Conservation (phyloP, 1,140 invertebrate species). For the Drosophila asahinai region DNA sequence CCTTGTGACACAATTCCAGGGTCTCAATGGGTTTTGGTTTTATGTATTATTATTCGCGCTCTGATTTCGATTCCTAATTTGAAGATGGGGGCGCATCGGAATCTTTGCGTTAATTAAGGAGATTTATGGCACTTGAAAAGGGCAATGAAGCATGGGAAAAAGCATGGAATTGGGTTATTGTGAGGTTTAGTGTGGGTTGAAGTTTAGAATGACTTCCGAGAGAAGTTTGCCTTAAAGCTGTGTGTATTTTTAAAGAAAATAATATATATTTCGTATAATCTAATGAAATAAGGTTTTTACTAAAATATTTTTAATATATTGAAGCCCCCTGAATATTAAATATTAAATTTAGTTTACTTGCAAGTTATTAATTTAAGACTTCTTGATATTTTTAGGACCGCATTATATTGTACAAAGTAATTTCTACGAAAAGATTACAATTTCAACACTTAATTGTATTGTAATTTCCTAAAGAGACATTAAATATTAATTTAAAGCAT, state of each 20-base stretch:
- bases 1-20: constrained; percentile 61
- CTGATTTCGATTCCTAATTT: constrained; percentile 6
- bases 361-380: too few relatives aligned
- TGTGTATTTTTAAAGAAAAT: too few relatives aligned
- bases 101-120: constrained; percentile 30
- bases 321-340: too few relatives aligned
- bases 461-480: too few relatives aligned
- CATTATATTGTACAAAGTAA: too few relatives aligned
- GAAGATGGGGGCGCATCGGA: constrained; percentile 23
- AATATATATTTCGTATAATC: too few relatives aligned
- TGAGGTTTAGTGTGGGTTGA: neutral
- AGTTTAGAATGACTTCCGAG: neutral
- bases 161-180: neutral
- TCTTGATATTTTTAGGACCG: too few relatives aligned
- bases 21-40: constrained; percentile 11
- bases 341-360: too few relatives aligned
- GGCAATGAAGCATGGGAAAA: neutral
- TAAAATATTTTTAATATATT: too few relatives aligned
- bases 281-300: too few relatives aligned
- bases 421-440: too few relatives aligned
- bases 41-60: constrained; percentile 12
- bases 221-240: neutral
- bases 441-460: too few relatives aligned
- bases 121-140: constrained; percentile 2
- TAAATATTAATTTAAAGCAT: neutral